These are phyloP conservation scores for Threskiornis aethiopicus DNA, from an alignment of 2,797 vertebrate genomes.

Conservation along the genomic window DNA sequence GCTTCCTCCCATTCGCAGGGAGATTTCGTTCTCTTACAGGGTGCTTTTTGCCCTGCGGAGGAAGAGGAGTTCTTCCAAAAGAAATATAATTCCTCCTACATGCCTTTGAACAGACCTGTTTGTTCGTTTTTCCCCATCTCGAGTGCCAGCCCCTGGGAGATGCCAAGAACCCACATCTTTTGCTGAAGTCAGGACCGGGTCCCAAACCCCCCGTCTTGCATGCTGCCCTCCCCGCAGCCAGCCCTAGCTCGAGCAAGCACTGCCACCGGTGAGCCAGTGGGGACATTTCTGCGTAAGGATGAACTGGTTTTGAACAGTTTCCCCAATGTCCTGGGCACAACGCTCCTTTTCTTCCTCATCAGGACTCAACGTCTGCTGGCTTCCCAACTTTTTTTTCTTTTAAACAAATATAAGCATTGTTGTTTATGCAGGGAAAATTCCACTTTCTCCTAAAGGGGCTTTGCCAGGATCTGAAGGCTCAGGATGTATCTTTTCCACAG, in stretches of 20 bases:
- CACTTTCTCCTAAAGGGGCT: background rate
- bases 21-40: background rate
- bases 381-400: background rate
- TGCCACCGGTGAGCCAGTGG: background rate
- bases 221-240: background rate
- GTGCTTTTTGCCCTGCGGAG: background rate
- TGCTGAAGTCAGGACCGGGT: background rate
- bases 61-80: conserved; percentile 33
- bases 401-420: conserved; percentile 13
- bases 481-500: background rate
- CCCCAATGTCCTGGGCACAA: background rate
- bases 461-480: background rate
- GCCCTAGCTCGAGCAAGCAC: background rate
- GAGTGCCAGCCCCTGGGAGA: background rate
- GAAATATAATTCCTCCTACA: conserved; percentile 41
- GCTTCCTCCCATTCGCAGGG: background rate
- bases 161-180: background rate
- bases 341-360: background rate
- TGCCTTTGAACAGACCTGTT: conserved; percentile 46
- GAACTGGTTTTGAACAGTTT: conserved; percentile 12
- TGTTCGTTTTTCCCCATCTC: background rate
- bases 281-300: background rate
- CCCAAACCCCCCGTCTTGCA: background rate
- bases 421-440: conserved; percentile 14
- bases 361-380: background rate